These are phyloP conservation scores for Esox masquinongy DNA, from an alignment of 2,797 vertebrate genomes.

Conservation along the genomic window DNA sequence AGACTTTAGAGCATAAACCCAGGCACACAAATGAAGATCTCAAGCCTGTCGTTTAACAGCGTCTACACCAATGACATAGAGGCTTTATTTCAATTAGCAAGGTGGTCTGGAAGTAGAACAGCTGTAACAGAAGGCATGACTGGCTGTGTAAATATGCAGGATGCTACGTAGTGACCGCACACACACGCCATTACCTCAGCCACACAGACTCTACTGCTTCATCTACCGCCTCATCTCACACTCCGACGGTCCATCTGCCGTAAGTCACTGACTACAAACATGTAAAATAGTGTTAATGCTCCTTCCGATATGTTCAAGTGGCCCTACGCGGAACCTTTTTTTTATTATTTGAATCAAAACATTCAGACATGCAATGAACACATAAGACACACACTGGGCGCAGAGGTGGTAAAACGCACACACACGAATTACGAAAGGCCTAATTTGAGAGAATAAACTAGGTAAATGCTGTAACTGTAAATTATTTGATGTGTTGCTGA, in stretches of 20 bases:
- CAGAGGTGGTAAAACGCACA: neutral
- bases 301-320: neutral
- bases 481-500: neutral
- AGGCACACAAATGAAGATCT: too few relatives aligned
- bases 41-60: too few relatives aligned
- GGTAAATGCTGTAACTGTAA: neutral
- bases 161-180: slow-evolving; percentile 52
- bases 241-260: neutral
- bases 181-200: slow-evolving; percentile 4
- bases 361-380: neutral
- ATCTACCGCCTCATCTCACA: neutral
- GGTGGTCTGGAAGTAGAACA: slow-evolving; percentile 47
- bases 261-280: neutral
- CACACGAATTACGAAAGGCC: too few relatives aligned
- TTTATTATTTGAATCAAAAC: too few relatives aligned
- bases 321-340: too few relatives aligned
- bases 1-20: too few relatives aligned
- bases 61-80: neutral
- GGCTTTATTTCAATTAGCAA: slow-evolving; percentile 52
- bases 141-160: slow-evolving; percentile 62
- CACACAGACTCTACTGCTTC: neutral
- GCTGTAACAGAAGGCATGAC: slow-evolving; percentile 50
- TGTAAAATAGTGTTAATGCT: neutral
- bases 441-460: neutral
- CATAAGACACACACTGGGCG: neutral